phyloP scores from a whole-genome alignment of 64 coral and sea anemone species.

The Actinia tenebrosa region DNA sequence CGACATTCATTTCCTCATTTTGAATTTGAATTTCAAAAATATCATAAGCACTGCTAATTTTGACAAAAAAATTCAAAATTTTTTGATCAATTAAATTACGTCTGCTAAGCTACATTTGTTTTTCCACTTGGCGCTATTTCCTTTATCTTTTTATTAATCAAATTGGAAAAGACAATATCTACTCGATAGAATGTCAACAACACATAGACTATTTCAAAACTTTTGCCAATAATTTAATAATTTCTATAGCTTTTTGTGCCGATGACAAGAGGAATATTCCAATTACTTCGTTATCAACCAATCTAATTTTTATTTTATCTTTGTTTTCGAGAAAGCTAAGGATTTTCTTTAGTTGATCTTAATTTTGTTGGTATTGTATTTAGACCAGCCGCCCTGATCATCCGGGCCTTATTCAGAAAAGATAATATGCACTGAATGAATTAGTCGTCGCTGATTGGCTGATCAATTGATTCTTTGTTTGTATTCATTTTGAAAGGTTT shows the following conservation, averaged over 20 bases:
- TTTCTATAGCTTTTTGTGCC: not conserved
- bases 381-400: not conserved
- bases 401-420: not conserved
- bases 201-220: not conserved
- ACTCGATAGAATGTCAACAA: not conserved
- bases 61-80: not conserved
- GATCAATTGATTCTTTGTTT: constrained; percentile 6
- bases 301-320: not conserved
- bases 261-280: not conserved
- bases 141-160: constrained; percentile 5
- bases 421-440: not conserved
- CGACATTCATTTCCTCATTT: no score
- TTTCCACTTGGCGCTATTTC: not conserved
- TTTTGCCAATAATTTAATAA: not conserved
- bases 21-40: no score
- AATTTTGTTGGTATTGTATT: not conserved
- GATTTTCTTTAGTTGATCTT: not conserved
- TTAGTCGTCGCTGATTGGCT: not conserved
- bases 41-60: no score
- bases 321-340: not conserved
- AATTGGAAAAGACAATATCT: constrained; percentile 8
- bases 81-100: not conserved
- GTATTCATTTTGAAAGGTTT: not conserved
- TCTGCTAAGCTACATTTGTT: not conserved
- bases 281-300: not conserved